phyloP scores from a whole-genome alignment of 2,888 invertebrate species.

The Meta bourneti region DNA sequence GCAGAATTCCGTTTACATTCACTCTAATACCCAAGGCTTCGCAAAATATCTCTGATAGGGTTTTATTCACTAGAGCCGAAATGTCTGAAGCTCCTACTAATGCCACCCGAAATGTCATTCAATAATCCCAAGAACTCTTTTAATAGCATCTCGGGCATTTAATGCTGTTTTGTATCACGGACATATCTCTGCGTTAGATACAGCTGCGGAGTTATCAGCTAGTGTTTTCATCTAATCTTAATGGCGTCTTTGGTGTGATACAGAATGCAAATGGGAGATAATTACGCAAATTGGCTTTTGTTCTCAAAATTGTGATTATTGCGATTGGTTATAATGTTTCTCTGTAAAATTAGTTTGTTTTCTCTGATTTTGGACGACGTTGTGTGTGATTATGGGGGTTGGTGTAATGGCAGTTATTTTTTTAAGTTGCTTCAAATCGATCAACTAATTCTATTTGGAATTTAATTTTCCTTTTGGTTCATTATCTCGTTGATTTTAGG shows the following conservation, averaged over 20 bases:
- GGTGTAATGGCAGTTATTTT: neutral
- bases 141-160: constrained; percentile 36
- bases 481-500: no score
- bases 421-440: neutral
- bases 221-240: constrained; percentile 16
- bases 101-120: constrained; percentile 22
- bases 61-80: constrained; percentile 20
- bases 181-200: neutral
- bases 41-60: constrained; percentile 9
- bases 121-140: constrained; percentile 20
- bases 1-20: neutral
- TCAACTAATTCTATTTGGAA: no score
- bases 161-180: neutral
- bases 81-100: constrained; percentile 21
- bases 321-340: neutral
- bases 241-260: neutral
- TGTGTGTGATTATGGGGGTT: neutral
- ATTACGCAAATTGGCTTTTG: constrained; percentile 22
- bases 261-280: constrained; percentile 16
- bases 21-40: neutral
- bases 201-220: neutral
- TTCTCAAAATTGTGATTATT: constrained; percentile 12
- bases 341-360: neutral
- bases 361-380: neutral
- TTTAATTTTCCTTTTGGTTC: no score